Base-by-base conservation (phyloP, 2,888 invertebrate species). In the Notocelia uddmanniana region DNA sequence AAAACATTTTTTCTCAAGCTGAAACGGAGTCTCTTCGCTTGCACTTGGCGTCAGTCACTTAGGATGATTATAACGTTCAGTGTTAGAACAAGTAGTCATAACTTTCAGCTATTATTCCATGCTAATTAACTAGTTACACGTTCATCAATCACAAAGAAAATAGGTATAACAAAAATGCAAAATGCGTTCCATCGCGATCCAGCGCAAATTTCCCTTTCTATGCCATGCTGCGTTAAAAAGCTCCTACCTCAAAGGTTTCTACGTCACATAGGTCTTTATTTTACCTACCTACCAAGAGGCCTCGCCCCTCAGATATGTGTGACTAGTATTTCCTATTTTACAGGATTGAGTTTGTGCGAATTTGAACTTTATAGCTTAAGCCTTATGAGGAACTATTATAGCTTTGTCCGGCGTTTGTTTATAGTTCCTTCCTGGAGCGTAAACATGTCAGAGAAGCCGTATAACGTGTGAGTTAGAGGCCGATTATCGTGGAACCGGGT, bases 121-220 rank as follows among this genome's bases (percentile, higher is more conserved):
- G 19, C 19, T 21, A 68, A 57, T 68, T 15, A 58, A 31, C 15
- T 21, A 31, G 18, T 21, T 31, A 68, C 23, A n/a, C 34, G 34
- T 23, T 15, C 34, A 50, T 58, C 13, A 60, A 23, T 26, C 23
- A 69, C 18, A 18, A 57, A 45, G 8, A 21, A 26, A 64, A 66
- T 54, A 21, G 58, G 31, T 31, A 58, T 58, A 70, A 70, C 66
- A 70, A 59, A 52, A 21, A 45, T 45, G 19, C 52, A 26, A 48
- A 59, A 59, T 26, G 26, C 19, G 48, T 31, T 58, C 37, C 70
- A 59, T 66, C 59, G 52, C 52, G 45, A 64, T 58, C 37, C 19
- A 57, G 45, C 37, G 31, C 21, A 45, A 68, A 31, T 64, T 70
- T 70, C 59, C 70, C 70, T 70, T 66, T 66, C 50, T 31, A 34